Evolutionary conservation across 2,113 vertebrate species (phyloP), one percentile per base, ranked within the genome.

Genomic region (Tupaia tana): DNA sequence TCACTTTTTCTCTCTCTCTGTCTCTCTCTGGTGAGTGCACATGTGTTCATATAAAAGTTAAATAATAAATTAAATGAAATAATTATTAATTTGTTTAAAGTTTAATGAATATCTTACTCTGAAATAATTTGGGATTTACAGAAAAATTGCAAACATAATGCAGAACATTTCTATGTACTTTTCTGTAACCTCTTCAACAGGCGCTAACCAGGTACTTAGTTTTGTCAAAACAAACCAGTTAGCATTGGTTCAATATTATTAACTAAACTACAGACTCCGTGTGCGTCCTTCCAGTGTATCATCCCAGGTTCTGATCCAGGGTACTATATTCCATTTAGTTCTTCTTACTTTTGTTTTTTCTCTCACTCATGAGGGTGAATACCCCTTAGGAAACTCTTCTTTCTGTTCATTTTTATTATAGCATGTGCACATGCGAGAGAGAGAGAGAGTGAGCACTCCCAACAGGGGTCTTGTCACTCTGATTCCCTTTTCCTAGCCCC

Each of bases 161-260:
- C n/a, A 66, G 56, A 83, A 15, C 25, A 29, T 52, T 85, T 54
- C 18, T 14, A 15, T 18, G 8, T 24, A 18, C 19, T 79, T 83
- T 43, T 85, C 58, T 81, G 75, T 34, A 56, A 16, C 27, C 1
- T 64, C 52, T 56, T 71, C 43, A 27, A 27, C 25, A 20, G 43
- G 43, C 43, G 43, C 43, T 63, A 63, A 70, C 4, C 11, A 16
- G 70, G 34, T 7, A 7, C 18, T 1, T 7, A 7, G 14, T 1
- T 81, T 70, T 69, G 52, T 88, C 61, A 67, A 78, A 78, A 64
- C 11, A 7, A 43, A 70, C 75, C 22, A 4, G 22, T 43, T 10
- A 4, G 52, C 20, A 9, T 22, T 0, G 1, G n/a, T 67, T 81
- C 29, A 16, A 0, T 8, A 0, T 13, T 52, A 0, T 3, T 34